phyloP scores from a whole-genome alignment of 2,888 invertebrate genomes.

The Archips xylosteana region DNA sequence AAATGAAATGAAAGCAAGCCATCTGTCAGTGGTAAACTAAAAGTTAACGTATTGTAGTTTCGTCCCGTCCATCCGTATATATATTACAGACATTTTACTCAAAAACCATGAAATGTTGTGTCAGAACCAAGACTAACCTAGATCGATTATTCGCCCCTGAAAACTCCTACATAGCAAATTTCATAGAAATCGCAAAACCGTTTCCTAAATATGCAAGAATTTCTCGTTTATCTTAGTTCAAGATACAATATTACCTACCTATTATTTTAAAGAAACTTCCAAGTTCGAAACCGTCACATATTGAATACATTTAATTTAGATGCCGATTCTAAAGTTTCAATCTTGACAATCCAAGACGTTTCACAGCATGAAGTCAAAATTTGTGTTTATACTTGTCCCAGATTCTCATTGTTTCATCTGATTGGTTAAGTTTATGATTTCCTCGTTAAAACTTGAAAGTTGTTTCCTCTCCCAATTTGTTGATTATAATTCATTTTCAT shows the following conservation, averaged over 20 bases:
- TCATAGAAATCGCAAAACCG: no score
- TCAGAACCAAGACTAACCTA: no score
- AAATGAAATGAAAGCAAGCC: no score
- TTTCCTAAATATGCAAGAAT: not conserved
- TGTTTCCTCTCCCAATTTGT: not conserved
- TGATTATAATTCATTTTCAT: not conserved
- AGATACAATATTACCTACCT: no score
- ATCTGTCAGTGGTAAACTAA: no score
- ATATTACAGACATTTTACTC: no score
- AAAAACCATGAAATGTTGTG: no score
- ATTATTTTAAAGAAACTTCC: not conserved
- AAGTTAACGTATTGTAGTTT: no score
- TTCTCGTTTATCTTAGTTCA: no score
- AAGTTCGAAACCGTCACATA: not conserved
- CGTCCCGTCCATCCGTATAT: no score
- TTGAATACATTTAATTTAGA: not conserved
- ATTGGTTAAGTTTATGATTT: constrained; percentile 3
- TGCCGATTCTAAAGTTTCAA: not conserved
- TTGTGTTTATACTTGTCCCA: constrained; percentile 2
- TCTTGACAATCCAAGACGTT: constrained; percentile 9
- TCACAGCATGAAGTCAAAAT: not conserved
- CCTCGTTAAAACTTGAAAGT: not conserved
- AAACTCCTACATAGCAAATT: no score
- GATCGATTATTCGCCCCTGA: no score
- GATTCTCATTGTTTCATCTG: not conserved